Evolutionary conservation across 2,797 vertebrate genomes (phyloP), one percentile per base, ranked within the genome.

Genomic region (Heliangelus exortis): DNA sequence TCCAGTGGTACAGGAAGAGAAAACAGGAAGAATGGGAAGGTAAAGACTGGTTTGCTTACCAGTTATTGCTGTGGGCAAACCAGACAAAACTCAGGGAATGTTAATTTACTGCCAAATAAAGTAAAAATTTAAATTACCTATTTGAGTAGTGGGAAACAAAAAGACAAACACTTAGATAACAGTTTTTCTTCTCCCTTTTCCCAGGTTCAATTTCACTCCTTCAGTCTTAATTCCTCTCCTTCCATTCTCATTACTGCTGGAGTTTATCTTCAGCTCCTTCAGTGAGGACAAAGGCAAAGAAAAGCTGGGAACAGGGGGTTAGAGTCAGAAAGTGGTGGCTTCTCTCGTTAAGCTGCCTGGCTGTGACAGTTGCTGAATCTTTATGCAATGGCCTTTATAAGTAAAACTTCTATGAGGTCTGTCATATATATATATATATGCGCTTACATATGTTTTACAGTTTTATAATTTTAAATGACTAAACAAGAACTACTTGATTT

Each of bases 181-280:
- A 75, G 4, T 2, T 14, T 62, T 87, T 34, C 19, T 74, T 55
- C 6, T 41, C 20, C n/a, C 9, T 3, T 84, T 65, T 62, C n/a
- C 17, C 16, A 59, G n/a, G 12, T 12, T 62, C 4, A 39, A 1
- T 9, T 47, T 79, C 17, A 61, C 4, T 65, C n/a, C 2, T 76
- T 55, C 31, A 25, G 5, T 61, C 26, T 51, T 5, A 0, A 34
- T 48, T 84, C 28, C 10, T 61, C 17, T 65, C 7, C 7, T 61
- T 18, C 29, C 15, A 50, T 11, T 9, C 6, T 36, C 54, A 12
- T 22, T 54, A 15, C 16, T 1, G 1, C 2, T 0, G 4, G 16
- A 25, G 4, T n/a, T 82, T 65, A 41, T 2, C 23, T 43, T 39
- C 36, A 47, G 6, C 10, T 16, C 17, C 14, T 75, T 88, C 34